Evolutionary conservation across 2,113 vertebrate species (phyloP), one percentile per base, ranked within the genome.

Genomic region (Girardinichthys multiradiatus): DNA sequence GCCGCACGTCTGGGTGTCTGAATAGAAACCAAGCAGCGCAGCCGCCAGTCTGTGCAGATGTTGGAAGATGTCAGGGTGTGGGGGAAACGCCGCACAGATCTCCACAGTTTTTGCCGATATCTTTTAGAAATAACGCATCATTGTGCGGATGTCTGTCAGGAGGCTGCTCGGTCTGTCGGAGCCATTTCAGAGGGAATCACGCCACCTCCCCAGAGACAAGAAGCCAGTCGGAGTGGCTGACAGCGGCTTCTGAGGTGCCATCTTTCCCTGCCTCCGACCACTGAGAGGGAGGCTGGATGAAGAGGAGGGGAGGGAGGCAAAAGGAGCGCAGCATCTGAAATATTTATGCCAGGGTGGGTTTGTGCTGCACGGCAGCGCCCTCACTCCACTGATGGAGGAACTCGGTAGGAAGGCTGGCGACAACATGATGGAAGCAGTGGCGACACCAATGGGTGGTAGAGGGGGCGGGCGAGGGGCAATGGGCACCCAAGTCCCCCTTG

Each of bases 261-360:
- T 94, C 87, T 92, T 93, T 81, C 68, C 86, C 84, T 83, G 68
- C 71, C 82, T 85, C 76, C 81, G 75, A 89, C 85, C 85, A 64
- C 89, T 86, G 90, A 86, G 81, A 86, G 80, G 79, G 83, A 86
- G 80, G 79, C 71, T 82, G 86, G 51, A 77, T 39, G 74, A 67
- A 48, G 64, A 28, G 62, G 35, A 45, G 48, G 48, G 45, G 26
- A 51, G 39, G 37, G 33, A 28, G 10, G 54, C 4, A 35, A 14
- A 70, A 54, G 68, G 31, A 37, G 83, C 28, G 69, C 71, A 66
- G 64, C 11, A 8, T 82, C 79, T 88, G 66, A 69, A 71, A 83
- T 77, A 86, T 69, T 73, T 51, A 59, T 19, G 74, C 70, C 31
- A 17, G 24, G 57, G 15, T 73, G 70, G 58, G 81, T 54, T 51